phyloP scores from a whole-genome alignment of 2,888 invertebrate genomes.

The Apocheima hispidaria region DNA sequence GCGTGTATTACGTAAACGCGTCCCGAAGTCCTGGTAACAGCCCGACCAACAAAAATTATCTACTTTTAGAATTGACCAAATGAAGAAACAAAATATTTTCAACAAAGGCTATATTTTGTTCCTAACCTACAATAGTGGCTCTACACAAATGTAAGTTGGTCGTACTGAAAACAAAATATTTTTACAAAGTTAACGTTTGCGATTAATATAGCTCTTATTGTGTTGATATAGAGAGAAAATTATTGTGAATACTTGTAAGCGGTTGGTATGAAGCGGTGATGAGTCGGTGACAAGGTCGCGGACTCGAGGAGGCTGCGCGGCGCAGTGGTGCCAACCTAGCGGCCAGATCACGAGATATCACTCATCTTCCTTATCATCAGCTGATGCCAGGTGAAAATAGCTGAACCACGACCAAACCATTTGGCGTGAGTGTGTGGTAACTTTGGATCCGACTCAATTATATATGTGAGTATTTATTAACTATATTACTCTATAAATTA shows the following conservation, averaged over 20 bases:
- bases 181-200: slow-evolving; percentile 8
- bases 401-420: slow-evolving; percentile 51
- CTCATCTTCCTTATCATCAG: slow-evolving; percentile 81
- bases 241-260: slow-evolving; percentile 8
- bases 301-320: slow-evolving; percentile 77
- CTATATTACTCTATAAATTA: slow-evolving; percentile 10
- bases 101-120: background rate
- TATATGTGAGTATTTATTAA: slow-evolving; percentile 54
- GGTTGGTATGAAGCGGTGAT: slow-evolving; percentile 45
- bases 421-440: slow-evolving; percentile 54
- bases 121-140: background rate
- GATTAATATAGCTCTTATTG: slow-evolving; percentile 4
- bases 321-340: slow-evolving; percentile 76
- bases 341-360: slow-evolving; percentile 78
- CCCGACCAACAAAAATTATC: background rate
- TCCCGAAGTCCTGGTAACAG: background rate
- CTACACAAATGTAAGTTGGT: background rate
- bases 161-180: slow-evolving; percentile 9
- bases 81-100: background rate
- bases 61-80: background rate
- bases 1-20: too few relatives aligned
- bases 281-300: slow-evolving; percentile 57
- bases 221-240: slow-evolving; percentile 9
- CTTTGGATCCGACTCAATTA: slow-evolving; percentile 46
- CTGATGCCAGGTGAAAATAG: slow-evolving; percentile 69